A percentile compares a stretch with the other conserved stretches of the same genome.
Conservation (phyloP, 2,113 vertebrate species). For the Bufo gargarizans region DNA sequence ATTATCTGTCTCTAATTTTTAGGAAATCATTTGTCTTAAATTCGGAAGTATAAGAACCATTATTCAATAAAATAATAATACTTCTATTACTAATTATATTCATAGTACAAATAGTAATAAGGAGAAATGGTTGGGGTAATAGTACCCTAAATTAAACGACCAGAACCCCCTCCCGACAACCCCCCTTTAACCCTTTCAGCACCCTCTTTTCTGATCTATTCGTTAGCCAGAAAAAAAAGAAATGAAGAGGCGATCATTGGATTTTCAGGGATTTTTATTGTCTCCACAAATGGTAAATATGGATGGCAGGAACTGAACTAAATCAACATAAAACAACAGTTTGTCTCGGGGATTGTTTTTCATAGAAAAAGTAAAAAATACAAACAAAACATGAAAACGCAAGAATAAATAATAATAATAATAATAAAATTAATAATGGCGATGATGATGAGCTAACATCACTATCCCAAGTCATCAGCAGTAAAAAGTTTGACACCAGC, state of each 20-base stretch:
- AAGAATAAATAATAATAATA: constrained; percentile 85
- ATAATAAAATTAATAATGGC: neutral
- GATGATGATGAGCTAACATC: constrained; percentile 70
- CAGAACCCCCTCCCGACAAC: neutral
- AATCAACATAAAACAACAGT: constrained; percentile 73
- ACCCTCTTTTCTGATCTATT: neutral
- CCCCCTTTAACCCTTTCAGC: neutral
- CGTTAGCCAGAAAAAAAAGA: neutral
- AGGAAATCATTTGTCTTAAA: too few species aligned
- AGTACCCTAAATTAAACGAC: neutral
- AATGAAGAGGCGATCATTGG: neutral
- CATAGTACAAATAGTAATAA: neutral
- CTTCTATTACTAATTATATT: too few species aligned
- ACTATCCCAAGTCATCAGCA: constrained; percentile 70
- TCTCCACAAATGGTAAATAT: constrained; percentile 74
- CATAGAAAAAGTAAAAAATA: constrained; percentile 77
- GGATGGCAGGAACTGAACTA: constrained; percentile 82
- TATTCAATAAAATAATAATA: neutral
- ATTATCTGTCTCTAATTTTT: too few species aligned
- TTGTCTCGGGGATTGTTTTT: constrained; percentile 59
- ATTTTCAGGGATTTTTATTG: constrained; percentile 63
- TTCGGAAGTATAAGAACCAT: too few species aligned
- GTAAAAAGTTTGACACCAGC: constrained; percentile 75
- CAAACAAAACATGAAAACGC: constrained; percentile 70
- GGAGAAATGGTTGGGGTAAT: neutral